phyloP scores from a whole-genome alignment of 2,888 invertebrate species.

The Tolmerus cingulatus region DNA sequence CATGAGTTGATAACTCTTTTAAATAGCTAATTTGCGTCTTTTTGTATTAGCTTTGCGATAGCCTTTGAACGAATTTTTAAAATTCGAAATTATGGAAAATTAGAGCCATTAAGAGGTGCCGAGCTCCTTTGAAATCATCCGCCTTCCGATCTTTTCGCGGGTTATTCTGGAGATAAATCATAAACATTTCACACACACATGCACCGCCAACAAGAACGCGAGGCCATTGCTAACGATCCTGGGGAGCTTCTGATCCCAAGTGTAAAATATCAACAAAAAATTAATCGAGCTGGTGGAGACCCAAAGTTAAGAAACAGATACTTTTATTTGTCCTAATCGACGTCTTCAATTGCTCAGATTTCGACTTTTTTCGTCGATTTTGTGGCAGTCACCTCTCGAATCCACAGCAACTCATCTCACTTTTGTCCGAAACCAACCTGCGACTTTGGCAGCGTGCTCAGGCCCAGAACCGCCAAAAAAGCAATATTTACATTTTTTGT shows the following conservation, averaged over 20 bases:
- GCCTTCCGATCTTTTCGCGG: neutral
- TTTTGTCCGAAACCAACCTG: neutral
- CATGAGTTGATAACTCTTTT: neutral
- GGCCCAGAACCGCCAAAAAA: neutral
- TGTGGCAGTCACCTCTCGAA: neutral
- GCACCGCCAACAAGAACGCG: neutral
- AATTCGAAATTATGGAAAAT: neutral
- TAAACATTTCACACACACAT: neutral
- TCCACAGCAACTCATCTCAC: conserved; percentile 1
- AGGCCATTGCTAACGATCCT: neutral
- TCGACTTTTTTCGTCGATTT: neutral
- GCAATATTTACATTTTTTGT: conserved; percentile 38
- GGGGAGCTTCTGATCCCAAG: neutral
- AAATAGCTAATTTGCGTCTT: neutral
- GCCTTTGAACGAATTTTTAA: neutral
- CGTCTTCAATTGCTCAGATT: conserved; percentile 45
- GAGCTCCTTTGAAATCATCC: neutral
- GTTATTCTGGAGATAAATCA: neutral
- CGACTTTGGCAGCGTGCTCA: neutral
- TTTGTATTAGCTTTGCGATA: neutral
- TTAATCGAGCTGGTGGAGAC: neutral
- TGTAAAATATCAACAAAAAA: neutral
- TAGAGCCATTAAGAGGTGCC: neutral
- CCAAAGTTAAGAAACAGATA: conserved; percentile 19
- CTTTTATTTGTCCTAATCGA: conserved; percentile 38